Conservation (phyloP, 2,797 vertebrate genomes). For the Cynopterus sphinx region DNA sequence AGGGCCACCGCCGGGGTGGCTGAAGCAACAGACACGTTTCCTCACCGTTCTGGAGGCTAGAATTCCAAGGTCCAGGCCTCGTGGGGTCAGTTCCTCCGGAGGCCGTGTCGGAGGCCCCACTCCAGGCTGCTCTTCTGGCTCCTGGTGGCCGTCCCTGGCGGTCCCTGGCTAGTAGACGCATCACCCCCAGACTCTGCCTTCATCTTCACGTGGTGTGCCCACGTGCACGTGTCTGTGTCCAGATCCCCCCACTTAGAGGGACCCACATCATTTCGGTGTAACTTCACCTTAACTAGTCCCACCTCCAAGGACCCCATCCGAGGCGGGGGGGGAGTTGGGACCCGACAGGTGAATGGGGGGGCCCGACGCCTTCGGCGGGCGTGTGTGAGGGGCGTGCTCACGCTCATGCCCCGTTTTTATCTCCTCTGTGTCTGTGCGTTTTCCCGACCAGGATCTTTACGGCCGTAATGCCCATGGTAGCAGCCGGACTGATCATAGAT, state of each 20-base stretch:
- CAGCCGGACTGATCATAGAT: slow-evolving; percentile 97
- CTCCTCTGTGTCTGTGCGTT: slow-evolving; percentile 86
- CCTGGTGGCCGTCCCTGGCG: not conserved
- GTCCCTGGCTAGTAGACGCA: not conserved
- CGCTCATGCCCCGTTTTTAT: slow-evolving; percentile 73
- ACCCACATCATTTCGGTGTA: not conserved
- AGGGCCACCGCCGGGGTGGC: not conserved
- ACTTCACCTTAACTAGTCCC: not conserved
- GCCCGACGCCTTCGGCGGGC: not conserved
- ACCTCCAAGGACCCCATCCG: not conserved
- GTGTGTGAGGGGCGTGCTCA: not conserved
- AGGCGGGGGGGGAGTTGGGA: not conserved
- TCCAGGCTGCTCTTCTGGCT: not conserved
- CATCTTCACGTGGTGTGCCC: not conserved
- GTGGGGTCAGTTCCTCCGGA: fast-evolving
- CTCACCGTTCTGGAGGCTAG: not conserved
- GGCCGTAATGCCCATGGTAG: slow-evolving; percentile 99
- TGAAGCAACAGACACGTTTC: not conserved
- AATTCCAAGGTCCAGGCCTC: not conserved
- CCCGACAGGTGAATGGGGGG: fast-evolving
- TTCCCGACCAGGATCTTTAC: slow-evolving; percentile 98
- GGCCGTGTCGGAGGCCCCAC: fast-evolving
- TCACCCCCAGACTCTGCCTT: not conserved
- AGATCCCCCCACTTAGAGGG: not conserved
- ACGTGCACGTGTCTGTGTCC: not conserved